Evolutionary conservation across 2,797 vertebrate genomes (phyloP), one percentile per base, ranked within the genome.

Genomic region (Ptychobarbus kaznakovi): DNA sequence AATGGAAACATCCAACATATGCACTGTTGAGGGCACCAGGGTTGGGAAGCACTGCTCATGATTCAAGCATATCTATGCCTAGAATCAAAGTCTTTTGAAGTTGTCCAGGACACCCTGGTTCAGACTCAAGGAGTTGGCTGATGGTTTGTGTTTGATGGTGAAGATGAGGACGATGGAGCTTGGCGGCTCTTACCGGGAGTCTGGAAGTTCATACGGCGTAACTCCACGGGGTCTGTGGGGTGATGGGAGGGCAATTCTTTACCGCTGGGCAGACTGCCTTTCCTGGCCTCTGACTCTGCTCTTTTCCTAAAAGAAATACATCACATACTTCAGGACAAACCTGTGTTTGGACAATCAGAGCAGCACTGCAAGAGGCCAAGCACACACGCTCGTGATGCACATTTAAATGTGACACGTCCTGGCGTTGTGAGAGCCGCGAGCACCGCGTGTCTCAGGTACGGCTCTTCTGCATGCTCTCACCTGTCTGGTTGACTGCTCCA

Each of bases 401-500:
- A 69, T 72, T 42, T 7, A 58, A 81, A 72, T 42, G 15, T 40
- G 58, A 66, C 25, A 0, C 3, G 6, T 81, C 32, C 63, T 38
- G 32, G 20, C 28, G 51, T 61, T 61, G 5, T 53, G 44, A 16
- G 32, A 32, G 44, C 25, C 25, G 5, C 53, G 32, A 75, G 49
- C 74, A 56, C 49, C 15, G 66, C 22, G 18, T 82, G 32, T 81
- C 65, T 69, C 22, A 18, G 16, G 49, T 88, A 49, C 32, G 25
- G 28, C 46, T 68, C 51, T 83, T 42, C 78, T 25, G 13, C 63
- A 68, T 78, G 70, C 82, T 86, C 83, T 99, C 97, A 99, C 98
- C 98, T 99, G 97, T 99, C 98, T 89, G 98, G 98, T 96, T 99
- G 99, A 96, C 98, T 99, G 96, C 96, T 99, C 97, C 98, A 96